Conservation (phyloP, 2,113 vertebrate genomes). For the Sprattus sprattus region DNA sequence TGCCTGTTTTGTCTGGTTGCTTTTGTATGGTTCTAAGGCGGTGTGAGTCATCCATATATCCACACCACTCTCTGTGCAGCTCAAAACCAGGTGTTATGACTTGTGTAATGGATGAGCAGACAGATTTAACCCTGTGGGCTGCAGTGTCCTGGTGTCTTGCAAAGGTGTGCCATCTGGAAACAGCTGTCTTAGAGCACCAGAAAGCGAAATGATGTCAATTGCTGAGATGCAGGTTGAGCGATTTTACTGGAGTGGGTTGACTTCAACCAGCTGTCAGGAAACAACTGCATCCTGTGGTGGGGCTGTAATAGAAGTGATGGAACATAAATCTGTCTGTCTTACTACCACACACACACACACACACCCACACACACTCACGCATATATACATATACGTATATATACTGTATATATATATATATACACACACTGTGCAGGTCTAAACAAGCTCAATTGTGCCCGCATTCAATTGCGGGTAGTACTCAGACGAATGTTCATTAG, state of each 20-base stretch:
- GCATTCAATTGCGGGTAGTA: background rate
- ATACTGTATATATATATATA: background rate
- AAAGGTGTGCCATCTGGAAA: conserved; percentile 10
- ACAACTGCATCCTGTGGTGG: background rate
- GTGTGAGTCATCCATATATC: background rate
- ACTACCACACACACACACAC: background rate
- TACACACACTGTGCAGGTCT: background rate
- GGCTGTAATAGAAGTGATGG: background rate
- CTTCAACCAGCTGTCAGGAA: background rate
- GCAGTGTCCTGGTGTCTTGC: background rate
- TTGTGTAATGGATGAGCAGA: background rate
- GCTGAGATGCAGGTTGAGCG: background rate
- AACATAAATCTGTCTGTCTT: conserved; percentile 13
- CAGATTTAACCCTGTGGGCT: background rate
- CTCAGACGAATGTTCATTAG: background rate
- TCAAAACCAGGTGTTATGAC: background rate
- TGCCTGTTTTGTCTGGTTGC: background rate
- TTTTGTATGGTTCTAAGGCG: background rate
- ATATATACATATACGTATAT: background rate
- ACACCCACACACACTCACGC: background rate
- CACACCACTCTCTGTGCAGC: background rate
- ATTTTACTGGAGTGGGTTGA: background rate
- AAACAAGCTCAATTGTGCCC: background rate
- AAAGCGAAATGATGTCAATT: background rate
- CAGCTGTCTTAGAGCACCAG: background rate